Evolutionary conservation across 2,113 vertebrate species (phyloP).

Genomic region (Phalacrocorax pelagicus): DNA sequence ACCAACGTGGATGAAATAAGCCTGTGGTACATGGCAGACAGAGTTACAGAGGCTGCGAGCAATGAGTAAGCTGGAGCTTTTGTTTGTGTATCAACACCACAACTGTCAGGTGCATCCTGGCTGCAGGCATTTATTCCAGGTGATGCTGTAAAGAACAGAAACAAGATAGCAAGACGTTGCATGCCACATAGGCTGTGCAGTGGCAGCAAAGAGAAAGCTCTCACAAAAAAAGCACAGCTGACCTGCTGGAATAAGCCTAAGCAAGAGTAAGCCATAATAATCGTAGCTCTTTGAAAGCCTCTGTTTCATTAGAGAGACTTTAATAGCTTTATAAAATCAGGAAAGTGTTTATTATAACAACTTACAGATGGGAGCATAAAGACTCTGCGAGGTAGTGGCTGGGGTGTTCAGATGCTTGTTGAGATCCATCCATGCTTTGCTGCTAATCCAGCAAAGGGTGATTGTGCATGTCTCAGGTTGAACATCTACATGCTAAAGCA

Average conservation of each 20-base stretch:
- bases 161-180: neutral
- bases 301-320: neutral
- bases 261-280: neutral
- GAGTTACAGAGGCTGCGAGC: neutral
- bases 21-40: neutral
- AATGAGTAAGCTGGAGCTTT: neutral
- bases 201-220: neutral
- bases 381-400: neutral
- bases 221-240: neutral
- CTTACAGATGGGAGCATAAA: neutral
- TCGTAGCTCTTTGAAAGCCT: neutral
- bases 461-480: neutral
- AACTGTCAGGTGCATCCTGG: neutral
- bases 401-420: neutral
- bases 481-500: neutral
- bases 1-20: neutral
- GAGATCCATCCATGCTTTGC: neutral
- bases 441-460: neutral
- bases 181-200: neutral
- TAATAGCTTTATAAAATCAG: neutral
- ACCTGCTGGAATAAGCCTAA: neutral
- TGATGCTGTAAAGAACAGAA: neutral
- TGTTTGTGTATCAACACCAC: neutral
- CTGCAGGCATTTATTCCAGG: neutral
- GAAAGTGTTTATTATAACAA: neutral